Evolutionary conservation across 2,113 vertebrate genomes (phyloP), one percentile per base, ranked within the genome.

Genomic region (Climacteris rufus): DNA sequence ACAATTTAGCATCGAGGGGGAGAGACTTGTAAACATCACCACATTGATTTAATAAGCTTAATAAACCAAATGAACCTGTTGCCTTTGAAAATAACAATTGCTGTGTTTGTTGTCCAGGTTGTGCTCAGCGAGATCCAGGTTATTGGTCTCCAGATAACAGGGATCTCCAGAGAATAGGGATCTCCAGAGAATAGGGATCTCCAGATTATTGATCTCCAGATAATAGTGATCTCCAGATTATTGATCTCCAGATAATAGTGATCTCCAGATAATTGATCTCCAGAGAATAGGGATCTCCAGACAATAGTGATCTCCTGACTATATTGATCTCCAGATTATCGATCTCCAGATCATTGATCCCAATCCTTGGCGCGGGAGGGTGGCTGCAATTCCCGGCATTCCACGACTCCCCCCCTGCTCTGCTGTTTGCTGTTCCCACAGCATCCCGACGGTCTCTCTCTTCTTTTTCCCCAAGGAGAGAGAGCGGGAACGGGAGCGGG

Each of bases 401-500:
- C 31, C 81, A n/a, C 39, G 10, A 6, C 22, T 33, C 1, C 14
- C 52, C 14, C 5, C 61, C 57, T 2, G 0, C 57, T 40, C 17
- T 9, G 3, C 25, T 1, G 11, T 37, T 56, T 64, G 69, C 6
- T 6, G 35, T 7, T 47, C 54, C 52, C 31, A 0, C 57, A 11
- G 20, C 7, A 1, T 60, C 47, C 6, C 3, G 0, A 2, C 10
- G 60, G 11, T 22, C 69, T 70, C 65, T 54, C 56, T 75, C 50
- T 57, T 77, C 37, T 92, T 27, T 27, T 54, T 47, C n/a, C n/a
- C n/a, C 28, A 83, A 99, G 99, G 99, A 99, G 65, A 97, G 98
- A 11, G 98, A 98, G 69, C 81, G 99, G 21, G 99, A 99, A 61
- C 88, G 99, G 19, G 98, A 99, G 5, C 87, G 98, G 6, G 99